Conservation (phyloP, 2,888 invertebrate genomes). For the Malachius bipustulatus region DNA sequence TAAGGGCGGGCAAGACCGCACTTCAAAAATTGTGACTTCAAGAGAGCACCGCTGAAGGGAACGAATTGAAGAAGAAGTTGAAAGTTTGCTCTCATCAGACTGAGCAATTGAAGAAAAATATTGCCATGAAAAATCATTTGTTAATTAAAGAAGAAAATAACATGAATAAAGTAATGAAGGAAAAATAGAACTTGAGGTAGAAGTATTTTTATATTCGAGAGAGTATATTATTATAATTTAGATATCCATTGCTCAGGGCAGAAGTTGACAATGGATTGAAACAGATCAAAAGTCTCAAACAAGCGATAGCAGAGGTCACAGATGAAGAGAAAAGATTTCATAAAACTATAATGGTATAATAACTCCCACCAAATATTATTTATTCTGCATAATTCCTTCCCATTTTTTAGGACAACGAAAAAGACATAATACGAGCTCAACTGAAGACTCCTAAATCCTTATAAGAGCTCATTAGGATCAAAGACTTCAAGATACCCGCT, state of each 20-base stretch:
- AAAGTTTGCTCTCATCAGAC: slow-evolving; percentile 62
- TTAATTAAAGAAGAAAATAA: slow-evolving; percentile 53
- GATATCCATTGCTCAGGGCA: too few species aligned
- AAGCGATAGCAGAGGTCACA: slow-evolving; percentile 49
- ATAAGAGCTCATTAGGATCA: slow-evolving; percentile 48
- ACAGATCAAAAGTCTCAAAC: slow-evolving; percentile 46
- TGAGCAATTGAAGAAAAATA: slow-evolving; percentile 76
- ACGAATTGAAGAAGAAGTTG: slow-evolving; percentile 58
- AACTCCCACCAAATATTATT: too few species aligned
- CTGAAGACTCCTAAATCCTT: too few species aligned
- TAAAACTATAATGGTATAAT: slow-evolving; percentile 53
- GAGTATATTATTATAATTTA: too few species aligned
- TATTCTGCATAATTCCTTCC: too few species aligned
- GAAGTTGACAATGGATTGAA: slow-evolving; percentile 47
- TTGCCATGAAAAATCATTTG: slow-evolving; percentile 58
- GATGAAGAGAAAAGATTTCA: slow-evolving; percentile 57
- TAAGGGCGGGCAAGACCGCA: slow-evolving; percentile 64
- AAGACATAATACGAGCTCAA: too few species aligned
- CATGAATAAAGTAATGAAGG: slow-evolving; percentile 34
- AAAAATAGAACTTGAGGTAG: slow-evolving; percentile 35
- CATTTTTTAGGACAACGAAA: too few species aligned
- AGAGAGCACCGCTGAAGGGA: slow-evolving; percentile 52
- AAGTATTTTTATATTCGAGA: slow-evolving; percentile 11
- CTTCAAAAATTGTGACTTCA: slow-evolving; percentile 62
- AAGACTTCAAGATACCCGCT: slow-evolving; percentile 68